phyloP scores from a whole-genome alignment of 2,797 vertebrate genomes.

The Catharus ustulatus region DNA sequence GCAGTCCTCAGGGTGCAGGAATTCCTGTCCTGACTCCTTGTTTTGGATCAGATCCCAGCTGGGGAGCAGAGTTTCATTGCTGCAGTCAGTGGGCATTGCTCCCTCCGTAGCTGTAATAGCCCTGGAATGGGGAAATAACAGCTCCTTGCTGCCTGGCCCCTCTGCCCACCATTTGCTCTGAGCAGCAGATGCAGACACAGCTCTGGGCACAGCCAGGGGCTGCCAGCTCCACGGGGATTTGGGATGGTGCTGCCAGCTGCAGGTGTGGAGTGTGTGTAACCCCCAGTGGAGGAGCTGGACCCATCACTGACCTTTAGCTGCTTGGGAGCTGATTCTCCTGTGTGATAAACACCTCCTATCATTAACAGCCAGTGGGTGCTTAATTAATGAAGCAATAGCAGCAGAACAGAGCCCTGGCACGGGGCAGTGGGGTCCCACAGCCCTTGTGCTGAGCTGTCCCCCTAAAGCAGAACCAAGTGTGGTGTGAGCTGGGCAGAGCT shows the following conservation, averaged over 20 bases:
- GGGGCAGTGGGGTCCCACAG: conserved; percentile 63
- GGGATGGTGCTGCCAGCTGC: accelerated
- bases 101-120: background rate
- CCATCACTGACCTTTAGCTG: background rate
- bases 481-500: background rate
- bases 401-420: conserved; percentile 51
- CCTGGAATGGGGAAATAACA: background rate
- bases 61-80: background rate
- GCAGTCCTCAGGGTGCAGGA: accelerated
- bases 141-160: background rate
- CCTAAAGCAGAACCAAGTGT: conserved; percentile 53
- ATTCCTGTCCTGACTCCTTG: background rate
- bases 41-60: background rate
- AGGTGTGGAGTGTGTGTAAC: background rate
- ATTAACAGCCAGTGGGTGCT: conserved; percentile 56
- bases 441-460: conserved; percentile 35
- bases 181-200: background rate
- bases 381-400: conserved; percentile 66
- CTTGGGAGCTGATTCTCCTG: background rate
- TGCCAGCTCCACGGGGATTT: accelerated
- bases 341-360: background rate
- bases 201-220: accelerated
- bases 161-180: accelerated
- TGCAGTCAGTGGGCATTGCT: background rate
- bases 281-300: background rate